A percentile compares a stretch with the other conserved stretches of the same genome.
These are phyloP conservation scores for Trematomus bernacchii DNA, from an alignment of 2,797 vertebrate genomes.

Conservation along the genomic window DNA sequence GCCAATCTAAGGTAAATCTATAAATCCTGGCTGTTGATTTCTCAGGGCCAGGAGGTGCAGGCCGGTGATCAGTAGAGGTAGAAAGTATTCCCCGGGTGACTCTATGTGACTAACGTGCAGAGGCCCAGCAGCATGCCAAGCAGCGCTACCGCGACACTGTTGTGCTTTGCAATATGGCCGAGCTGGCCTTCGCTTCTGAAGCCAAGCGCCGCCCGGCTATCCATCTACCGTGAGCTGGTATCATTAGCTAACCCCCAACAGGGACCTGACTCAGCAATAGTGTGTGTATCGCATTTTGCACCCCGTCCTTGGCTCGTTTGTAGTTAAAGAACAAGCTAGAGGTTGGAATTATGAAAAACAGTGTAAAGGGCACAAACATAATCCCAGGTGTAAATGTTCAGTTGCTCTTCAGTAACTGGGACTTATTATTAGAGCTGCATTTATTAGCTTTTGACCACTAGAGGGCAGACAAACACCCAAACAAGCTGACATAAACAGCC, in stretches of 20 bases:
- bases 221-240: constrained; percentile 72
- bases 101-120: constrained; percentile 78
- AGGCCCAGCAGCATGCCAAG: constrained; percentile 82
- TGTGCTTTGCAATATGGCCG: constrained; percentile 73
- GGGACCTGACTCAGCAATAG: constrained; percentile 77
- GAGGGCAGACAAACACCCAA: constrained; percentile 2
- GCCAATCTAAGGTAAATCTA: constrained; percentile 88
- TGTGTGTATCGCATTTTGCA: constrained; percentile 36
- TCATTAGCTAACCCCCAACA: constrained; percentile 77
- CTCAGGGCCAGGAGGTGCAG: constrained; percentile 83
- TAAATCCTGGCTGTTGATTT: constrained; percentile 85
- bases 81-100: constrained; percentile 80
- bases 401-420: background rate
- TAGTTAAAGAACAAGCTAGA: constrained; percentile 7
- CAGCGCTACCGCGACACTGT: constrained; percentile 63
- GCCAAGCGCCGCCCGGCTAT: constrained; percentile 66
- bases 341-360: constrained; percentile 14
- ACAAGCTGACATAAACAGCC: background rate
- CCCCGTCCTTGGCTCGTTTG: constrained; percentile 56
- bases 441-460: constrained; percentile 11
- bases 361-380: constrained; percentile 13
- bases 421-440: background rate
- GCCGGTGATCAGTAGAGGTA: constrained; percentile 82
- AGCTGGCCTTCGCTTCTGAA: constrained; percentile 78
- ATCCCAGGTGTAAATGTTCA: background rate